Conservation (phyloP, 2,888 invertebrate genomes). For the Scaptomyza caliginosa region DNA sequence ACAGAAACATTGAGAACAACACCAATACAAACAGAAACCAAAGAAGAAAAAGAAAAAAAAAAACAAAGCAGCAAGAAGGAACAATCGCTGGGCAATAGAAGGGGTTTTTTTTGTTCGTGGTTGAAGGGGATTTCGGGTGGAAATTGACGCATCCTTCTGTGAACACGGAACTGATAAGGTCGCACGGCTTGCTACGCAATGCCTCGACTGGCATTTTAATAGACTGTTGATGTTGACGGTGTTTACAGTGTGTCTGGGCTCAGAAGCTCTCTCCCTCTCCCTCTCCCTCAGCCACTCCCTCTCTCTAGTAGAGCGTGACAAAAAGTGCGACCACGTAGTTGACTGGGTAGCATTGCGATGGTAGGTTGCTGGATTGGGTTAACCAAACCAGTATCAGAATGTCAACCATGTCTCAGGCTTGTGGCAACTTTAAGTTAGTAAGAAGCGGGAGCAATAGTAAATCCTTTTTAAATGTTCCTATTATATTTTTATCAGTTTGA, state of each 20-base stretch:
- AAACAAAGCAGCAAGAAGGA: constrained; percentile 1
- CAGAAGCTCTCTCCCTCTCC: not conserved
- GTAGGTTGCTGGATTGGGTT: not conserved
- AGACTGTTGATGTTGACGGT: constrained; percentile 70
- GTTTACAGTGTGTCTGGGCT: constrained; percentile 69
- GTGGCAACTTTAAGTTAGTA: constrained; percentile 19
- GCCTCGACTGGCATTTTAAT: constrained; percentile 76
- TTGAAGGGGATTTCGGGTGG: not conserved
- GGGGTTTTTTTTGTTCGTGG: not conserved
- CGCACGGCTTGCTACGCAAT: constrained; percentile 64
- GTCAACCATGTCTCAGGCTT: not conserved
- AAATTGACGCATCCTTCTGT: constrained; percentile 30
- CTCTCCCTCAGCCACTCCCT: too few species aligned
- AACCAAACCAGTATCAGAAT: constrained; percentile 1
- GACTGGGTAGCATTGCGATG: not conserved
- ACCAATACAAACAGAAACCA: constrained; percentile 13
- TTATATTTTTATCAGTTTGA: not conserved
- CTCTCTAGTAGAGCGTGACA: constrained; percentile 58
- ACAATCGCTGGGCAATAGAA: constrained; percentile 7
- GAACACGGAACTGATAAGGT: constrained; percentile 52
- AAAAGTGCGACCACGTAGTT: constrained; percentile 53
- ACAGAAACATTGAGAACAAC: constrained; percentile 36
- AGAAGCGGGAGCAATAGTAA: too few species aligned
- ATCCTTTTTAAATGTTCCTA: too few species aligned
- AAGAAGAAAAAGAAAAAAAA: not conserved